phyloP scores from a whole-genome alignment of 2,888 invertebrate genomes.

The Parasteatoda lunata region DNA sequence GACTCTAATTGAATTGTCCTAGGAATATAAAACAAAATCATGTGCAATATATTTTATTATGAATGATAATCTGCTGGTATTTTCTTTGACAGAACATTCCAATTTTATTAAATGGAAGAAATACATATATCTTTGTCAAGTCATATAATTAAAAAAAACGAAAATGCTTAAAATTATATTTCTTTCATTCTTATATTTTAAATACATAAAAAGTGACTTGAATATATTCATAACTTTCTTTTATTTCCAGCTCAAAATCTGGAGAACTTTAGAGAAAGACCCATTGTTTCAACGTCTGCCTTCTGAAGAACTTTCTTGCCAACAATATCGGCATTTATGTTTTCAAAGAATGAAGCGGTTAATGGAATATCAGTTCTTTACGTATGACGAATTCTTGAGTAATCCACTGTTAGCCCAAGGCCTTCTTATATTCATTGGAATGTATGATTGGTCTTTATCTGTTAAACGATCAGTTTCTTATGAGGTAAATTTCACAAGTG shows the following conservation, averaged over 20 bases:
- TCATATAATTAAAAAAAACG: too few species aligned
- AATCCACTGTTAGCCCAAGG: conserved; percentile 73
- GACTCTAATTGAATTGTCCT: too few species aligned
- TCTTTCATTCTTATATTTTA: not conserved
- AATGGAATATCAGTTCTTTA: conserved; percentile 80
- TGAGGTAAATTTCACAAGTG: conserved; percentile 39
- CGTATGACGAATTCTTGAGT: conserved; percentile 77
- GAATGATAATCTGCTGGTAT: too few species aligned
- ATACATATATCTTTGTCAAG: too few species aligned
- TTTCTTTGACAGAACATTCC: too few species aligned
- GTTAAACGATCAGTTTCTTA: conserved; percentile 73
- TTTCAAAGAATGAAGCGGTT: conserved; percentile 77
- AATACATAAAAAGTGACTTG: not conserved
- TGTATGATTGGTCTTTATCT: conserved; percentile 74
- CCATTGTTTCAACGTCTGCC: conserved; percentile 83
- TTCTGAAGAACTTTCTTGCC: conserved; percentile 79
- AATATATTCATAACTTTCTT: not conserved
- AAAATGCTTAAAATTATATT: not conserved
- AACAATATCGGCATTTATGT: conserved; percentile 79
- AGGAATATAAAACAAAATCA: too few species aligned
- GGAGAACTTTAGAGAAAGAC: conserved; percentile 86
- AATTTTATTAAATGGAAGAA: too few species aligned
- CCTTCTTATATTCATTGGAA: conserved; percentile 73
- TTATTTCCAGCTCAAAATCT: conserved; percentile 80
- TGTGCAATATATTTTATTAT: too few species aligned